Evolutionary conservation across 2,888 invertebrate genomes (phyloP).

Genomic region (Leptinotarsa juncta): DNA sequence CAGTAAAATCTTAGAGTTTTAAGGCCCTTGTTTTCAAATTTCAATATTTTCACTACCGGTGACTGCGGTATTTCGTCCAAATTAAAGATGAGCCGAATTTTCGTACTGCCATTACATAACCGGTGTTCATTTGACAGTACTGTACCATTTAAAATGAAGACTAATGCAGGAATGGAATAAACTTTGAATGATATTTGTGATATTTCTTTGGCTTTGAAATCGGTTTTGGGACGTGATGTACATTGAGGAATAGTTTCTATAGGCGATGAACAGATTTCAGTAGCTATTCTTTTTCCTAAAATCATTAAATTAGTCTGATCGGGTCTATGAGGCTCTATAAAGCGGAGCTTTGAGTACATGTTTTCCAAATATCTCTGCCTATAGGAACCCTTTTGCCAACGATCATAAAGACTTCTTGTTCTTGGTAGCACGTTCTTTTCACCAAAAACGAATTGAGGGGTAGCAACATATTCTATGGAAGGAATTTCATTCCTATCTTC

Average conservation of each 20-base stretch:
- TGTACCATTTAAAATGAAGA: constrained; percentile 42
- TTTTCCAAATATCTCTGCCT: constrained; percentile 33
- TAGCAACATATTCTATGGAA: constrained; percentile 54
- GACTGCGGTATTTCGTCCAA: constrained; percentile 39
- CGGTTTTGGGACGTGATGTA: no score
- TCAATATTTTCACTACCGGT: constrained; percentile 41
- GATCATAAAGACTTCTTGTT: constrained; percentile 27
- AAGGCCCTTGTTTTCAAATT: constrained; percentile 52
- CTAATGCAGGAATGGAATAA: constrained; percentile 20
- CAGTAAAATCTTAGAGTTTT: constrained; percentile 51
- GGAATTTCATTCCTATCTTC: constrained; percentile 56
- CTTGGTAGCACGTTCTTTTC: constrained; percentile 44
- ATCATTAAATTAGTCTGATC: constrained; percentile 10
- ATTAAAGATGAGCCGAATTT: constrained; percentile 48
- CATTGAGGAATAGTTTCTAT: background rate
- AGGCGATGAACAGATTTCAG: background rate
- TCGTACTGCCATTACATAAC: background rate
- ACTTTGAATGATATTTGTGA: constrained; percentile 17
- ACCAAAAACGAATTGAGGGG: constrained; percentile 52
- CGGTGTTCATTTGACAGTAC: constrained; percentile 21
- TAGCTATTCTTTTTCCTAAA: constrained; percentile 26
- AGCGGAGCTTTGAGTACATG: constrained; percentile 42
- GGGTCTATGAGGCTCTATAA: constrained; percentile 22
- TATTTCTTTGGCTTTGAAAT: background rate
- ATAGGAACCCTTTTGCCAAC: constrained; percentile 57